phyloP scores from a whole-genome alignment of 2,888 invertebrate genomes.

The Heteropelma amictum region DNA sequence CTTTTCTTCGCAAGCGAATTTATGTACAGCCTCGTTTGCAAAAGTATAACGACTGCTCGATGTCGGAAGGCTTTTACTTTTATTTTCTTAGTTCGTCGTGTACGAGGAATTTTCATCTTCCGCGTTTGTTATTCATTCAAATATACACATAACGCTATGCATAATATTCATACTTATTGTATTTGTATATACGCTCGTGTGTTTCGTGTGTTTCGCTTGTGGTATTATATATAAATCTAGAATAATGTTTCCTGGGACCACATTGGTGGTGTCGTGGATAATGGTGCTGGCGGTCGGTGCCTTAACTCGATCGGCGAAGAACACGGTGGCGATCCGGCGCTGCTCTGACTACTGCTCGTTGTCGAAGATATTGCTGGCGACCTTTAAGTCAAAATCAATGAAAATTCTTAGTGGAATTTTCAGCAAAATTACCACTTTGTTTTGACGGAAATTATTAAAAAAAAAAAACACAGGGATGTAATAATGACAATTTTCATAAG shows the following conservation, averaged over 20 bases:
- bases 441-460: background rate
- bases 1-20: slow-evolving; percentile 7
- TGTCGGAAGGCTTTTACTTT: slow-evolving; percentile 32
- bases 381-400: slow-evolving; percentile 58
- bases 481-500: no score
- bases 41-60: slow-evolving; percentile 40
- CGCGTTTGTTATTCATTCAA: slow-evolving; percentile 31
- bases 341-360: slow-evolving; percentile 72
- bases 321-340: slow-evolving; percentile 69
- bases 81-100: slow-evolving; percentile 8
- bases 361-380: slow-evolving; percentile 70
- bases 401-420: no score
- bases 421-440: no score
- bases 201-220: background rate
- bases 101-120: slow-evolving; percentile 30
- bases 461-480: no score
- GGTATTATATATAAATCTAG: slow-evolving; percentile 78
- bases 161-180: slow-evolving; percentile 22
- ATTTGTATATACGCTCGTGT: slow-evolving; percentile 8
- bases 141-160: slow-evolving; percentile 30
- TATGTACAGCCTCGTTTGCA: slow-evolving; percentile 7
- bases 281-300: slow-evolving; percentile 71
- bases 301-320: slow-evolving; percentile 72
- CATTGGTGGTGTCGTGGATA: slow-evolving; percentile 69
- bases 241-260: slow-evolving; percentile 91